phyloP scores from a whole-genome alignment of 2,113 vertebrate species.

The Percopsis transmontana region DNA sequence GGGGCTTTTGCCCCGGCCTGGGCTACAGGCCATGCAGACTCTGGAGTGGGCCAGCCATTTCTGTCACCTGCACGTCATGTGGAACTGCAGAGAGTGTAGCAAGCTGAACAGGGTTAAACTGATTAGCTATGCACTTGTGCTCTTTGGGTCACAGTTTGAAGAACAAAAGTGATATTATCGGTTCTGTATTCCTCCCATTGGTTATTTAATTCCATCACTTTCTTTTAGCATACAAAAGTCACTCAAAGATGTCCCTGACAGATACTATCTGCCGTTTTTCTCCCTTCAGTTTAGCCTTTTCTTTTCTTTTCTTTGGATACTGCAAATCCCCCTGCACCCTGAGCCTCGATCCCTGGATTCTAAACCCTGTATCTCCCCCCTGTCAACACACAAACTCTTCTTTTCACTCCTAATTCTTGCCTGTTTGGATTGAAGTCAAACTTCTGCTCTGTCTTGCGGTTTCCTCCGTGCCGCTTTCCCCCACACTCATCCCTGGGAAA shows the following conservation, averaged over 20 bases:
- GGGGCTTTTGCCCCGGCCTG: constrained; percentile 75
- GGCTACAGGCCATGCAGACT: constrained; percentile 63
- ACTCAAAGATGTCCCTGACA: constrained; percentile 59
- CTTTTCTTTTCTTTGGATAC: constrained; percentile 67
- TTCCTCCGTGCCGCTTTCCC: constrained; percentile 75
- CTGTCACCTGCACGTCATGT: constrained; percentile 77
- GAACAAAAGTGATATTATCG: constrained; percentile 80
- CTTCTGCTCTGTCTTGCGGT: constrained; percentile 68
- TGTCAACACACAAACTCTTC: constrained; percentile 74
- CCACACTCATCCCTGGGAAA: constrained; percentile 90
- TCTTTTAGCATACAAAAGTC: constrained; percentile 67
- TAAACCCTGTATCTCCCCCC: constrained; percentile 67
- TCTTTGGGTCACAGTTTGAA: constrained; percentile 74
- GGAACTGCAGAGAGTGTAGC: constrained; percentile 66
- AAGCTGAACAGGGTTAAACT: constrained; percentile 75
- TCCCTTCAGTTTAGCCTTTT: constrained; percentile 57
- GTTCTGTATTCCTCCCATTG: constrained; percentile 70
- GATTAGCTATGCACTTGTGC: constrained; percentile 81
- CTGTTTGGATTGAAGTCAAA: constrained; percentile 66
- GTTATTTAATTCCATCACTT: constrained; percentile 62
- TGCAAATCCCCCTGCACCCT: constrained; percentile 71
- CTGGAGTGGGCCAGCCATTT: constrained; percentile 74
- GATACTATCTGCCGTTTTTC: constrained; percentile 70
- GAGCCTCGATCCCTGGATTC: constrained; percentile 67
- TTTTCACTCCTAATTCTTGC: constrained; percentile 69